Percentiles rank a stretch among this genome's conserved stretches.
Conservation (phyloP, 2,797 vertebrate species). For the Coccyzus lansbergi region DNA sequence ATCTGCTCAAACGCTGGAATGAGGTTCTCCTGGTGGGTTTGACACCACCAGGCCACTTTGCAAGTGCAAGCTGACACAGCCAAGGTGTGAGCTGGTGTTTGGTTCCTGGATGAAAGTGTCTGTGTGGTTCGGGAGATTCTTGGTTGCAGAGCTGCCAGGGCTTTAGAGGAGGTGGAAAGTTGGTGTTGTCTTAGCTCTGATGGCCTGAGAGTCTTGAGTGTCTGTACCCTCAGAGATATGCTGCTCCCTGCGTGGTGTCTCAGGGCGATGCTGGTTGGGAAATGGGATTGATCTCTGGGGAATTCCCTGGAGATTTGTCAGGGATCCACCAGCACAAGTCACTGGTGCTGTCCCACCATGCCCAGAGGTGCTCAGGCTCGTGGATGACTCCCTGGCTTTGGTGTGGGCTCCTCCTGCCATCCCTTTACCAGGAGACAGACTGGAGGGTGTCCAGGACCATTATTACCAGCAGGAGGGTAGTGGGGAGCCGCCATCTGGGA, state of each 20-base stretch:
- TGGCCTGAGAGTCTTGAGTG: background rate
- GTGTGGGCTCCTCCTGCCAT: background rate
- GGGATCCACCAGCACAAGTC: background rate
- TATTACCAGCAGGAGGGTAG: background rate
- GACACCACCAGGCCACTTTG: background rate
- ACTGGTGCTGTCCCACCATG: background rate
- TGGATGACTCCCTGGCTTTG: background rate
- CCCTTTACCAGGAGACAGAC: background rate
- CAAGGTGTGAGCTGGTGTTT: background rate
- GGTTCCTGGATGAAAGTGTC: background rate
- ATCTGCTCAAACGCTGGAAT: background rate
- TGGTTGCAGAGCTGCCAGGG: background rate
- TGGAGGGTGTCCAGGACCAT: background rate
- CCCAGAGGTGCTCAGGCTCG: background rate
- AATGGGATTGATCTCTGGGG: background rate
- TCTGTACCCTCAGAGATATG: fast-evolving
- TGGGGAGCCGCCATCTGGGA: background rate
- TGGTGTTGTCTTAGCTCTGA: background rate
- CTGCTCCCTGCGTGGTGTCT: background rate
- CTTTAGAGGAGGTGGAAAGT: background rate
- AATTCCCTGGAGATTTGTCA: background rate
- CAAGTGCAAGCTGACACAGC: background rate
- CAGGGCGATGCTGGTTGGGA: background rate
- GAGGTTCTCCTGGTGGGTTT: background rate
- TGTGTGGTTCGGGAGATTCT: background rate